These are phyloP conservation scores for Gymnorhina tibicen DNA, from an alignment of 2,113 vertebrate species.

Conservation along the genomic window DNA sequence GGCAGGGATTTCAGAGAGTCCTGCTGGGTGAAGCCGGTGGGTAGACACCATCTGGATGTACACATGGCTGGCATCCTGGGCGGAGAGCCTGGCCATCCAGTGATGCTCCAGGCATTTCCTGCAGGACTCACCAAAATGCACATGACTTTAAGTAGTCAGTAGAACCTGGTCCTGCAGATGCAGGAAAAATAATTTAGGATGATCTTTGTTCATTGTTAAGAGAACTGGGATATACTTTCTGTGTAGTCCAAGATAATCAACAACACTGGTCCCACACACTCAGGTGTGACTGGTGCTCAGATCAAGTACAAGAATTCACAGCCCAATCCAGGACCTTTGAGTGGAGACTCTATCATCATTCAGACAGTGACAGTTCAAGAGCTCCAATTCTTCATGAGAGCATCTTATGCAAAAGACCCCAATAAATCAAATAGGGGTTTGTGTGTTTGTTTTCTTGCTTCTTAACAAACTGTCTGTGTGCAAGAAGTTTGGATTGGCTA, in stretches of 20 bases:
- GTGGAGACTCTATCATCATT: rapidly evolving
- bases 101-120: neutral
- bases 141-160: neutral
- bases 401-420: neutral
- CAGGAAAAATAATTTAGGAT: neutral
- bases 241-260: neutral
- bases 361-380: neutral
- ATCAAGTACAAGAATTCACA: neutral
- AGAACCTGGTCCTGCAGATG: neutral
- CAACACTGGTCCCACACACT: neutral
- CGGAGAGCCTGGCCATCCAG: neutral
- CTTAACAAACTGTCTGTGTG: rapidly evolving
- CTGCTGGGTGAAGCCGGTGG: neutral
- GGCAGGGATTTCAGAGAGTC: neutral
- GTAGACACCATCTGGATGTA: neutral
- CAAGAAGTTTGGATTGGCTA: neutral
- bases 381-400: neutral
- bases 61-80: neutral
- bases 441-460: neutral
- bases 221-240: neutral
- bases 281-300: neutral
- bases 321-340: neutral
- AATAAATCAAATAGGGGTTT: neutral
- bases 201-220: neutral
- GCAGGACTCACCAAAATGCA: neutral